A percentile compares a stretch with the other conserved stretches of the same genome.
Evolutionary conservation across 2,888 invertebrate genomes (phyloP).

Genomic region (Chydorus sphaericus): DNA sequence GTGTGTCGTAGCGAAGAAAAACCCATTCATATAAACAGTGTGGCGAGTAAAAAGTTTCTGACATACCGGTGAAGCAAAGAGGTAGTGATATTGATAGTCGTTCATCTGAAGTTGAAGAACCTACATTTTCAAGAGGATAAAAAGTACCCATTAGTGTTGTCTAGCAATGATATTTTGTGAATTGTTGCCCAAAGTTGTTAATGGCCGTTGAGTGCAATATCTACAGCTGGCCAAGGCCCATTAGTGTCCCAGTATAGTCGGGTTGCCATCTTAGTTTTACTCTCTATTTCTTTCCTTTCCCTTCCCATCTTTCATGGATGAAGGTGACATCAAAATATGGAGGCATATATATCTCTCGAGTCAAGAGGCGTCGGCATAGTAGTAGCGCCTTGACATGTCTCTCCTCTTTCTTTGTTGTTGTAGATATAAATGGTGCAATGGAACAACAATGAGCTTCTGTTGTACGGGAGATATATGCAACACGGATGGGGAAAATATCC

Average conservation of each 20-base stretch:
- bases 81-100: conserved; percentile 84
- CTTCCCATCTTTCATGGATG: background rate
- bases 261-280: background rate
- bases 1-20: background rate
- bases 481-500: background rate
- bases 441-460: no score
- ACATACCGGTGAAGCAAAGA: conserved; percentile 79
- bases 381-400: no score
- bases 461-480: no score
- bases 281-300: background rate
- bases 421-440: no score
- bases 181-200: background rate
- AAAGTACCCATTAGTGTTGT: no score
- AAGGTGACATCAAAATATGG: no score
- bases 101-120: conserved; percentile 62
- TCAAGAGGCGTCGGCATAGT: no score
- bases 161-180: no score
- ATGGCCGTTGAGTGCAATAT: background rate
- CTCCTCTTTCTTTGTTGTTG: no score
- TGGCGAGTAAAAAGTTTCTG: background rate
- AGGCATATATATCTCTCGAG: no score
- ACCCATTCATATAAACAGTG: no score
- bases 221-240: background rate
- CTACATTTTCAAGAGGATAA: conserved; percentile 24
- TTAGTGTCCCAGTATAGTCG: background rate